These are phyloP conservation scores for Biston betularia DNA, from an alignment of 2,888 invertebrate genomes.

Conservation along the genomic window DNA sequence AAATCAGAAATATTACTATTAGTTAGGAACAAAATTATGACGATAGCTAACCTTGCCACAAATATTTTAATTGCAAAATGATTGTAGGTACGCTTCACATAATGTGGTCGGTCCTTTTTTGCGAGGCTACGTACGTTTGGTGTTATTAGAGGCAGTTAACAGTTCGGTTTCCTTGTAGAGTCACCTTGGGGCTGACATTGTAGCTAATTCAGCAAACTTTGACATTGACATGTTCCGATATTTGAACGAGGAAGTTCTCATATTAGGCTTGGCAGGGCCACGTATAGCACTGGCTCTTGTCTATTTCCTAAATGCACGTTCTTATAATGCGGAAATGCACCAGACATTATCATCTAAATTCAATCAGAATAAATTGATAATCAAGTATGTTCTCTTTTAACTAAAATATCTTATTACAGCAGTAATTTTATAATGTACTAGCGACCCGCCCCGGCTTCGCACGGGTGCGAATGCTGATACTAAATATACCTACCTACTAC, in stretches of 20 bases:
- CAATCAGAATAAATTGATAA: not conserved
- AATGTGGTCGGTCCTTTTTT: constrained; percentile 38
- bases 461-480: too few relatives aligned
- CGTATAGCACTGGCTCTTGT: constrained; percentile 32
- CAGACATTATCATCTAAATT: constrained; percentile 23
- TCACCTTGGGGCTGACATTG: constrained; percentile 79
- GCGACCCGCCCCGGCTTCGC: too few relatives aligned
- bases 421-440: too few relatives aligned
- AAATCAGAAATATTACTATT: not conserved
- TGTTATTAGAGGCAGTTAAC: constrained; percentile 54
- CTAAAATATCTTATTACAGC: not conserved
- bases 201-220: constrained; percentile 75
- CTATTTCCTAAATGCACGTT: constrained; percentile 32
- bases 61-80: constrained; percentile 27
- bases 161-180: constrained; percentile 65
- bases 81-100: constrained; percentile 23
- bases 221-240: constrained; percentile 81
- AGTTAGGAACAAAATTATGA: not conserved
- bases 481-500: too few relatives aligned
- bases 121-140: constrained; percentile 50
- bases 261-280: constrained; percentile 61
- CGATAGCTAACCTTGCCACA: constrained; percentile 31
- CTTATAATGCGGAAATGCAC: constrained; percentile 37
- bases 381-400: not conserved
- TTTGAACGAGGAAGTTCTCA: constrained; percentile 76